Evolutionary conservation across 2,113 vertebrate genomes (phyloP).

Genomic region (Nannobrachium achirus): DNA sequence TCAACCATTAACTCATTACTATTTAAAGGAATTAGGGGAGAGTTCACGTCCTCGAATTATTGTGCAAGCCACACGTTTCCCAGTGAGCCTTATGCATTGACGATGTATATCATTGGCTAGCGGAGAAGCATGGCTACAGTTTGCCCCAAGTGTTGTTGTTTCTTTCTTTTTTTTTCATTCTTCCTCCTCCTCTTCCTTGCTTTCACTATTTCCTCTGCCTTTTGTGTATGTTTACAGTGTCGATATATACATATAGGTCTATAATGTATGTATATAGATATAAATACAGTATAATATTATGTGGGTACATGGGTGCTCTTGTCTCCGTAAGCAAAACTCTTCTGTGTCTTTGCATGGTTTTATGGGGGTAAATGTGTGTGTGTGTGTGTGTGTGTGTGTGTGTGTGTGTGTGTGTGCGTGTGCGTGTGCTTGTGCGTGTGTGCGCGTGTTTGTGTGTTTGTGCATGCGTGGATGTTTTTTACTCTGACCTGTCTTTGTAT

Average conservation of each 20-base stretch:
- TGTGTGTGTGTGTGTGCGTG: neutral
- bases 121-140: neutral
- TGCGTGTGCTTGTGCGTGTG: slow-evolving; percentile 4
- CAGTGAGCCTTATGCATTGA: slow-evolving; percentile 78
- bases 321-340: neutral
- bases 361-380: neutral
- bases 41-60: slow-evolving; percentile 92
- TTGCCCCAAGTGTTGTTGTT: neutral
- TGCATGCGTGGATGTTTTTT: slow-evolving; percentile 4
- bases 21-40: slow-evolving; percentile 93
- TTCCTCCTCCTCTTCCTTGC: neutral
- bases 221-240: neutral
- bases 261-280: too few relatives aligned
- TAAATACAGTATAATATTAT: neutral
- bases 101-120: neutral
- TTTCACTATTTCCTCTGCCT: neutral
- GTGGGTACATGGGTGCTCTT: neutral
- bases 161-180: too few relatives aligned
- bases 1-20: slow-evolving; percentile 88
- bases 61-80: slow-evolving; percentile 86
- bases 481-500: too few relatives aligned
- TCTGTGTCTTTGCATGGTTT: neutral
- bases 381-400: slow-evolving; percentile 3
- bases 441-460: slow-evolving; percentile 2
- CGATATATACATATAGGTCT: too few relatives aligned